These are phyloP conservation scores for Protodeltote pygarga DNA, from an alignment of 2,888 invertebrate genomes.

Conservation along the genomic window DNA sequence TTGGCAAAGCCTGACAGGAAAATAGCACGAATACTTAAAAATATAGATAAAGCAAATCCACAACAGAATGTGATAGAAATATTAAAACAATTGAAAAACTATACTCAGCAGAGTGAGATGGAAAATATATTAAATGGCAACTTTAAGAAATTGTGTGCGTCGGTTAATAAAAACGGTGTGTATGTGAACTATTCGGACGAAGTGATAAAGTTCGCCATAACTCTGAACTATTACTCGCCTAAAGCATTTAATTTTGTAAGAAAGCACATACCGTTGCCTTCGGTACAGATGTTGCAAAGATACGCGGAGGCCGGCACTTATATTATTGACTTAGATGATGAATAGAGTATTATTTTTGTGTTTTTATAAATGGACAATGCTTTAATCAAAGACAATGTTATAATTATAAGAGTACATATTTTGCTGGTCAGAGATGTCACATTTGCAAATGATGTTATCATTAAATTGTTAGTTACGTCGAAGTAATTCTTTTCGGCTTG, in stretches of 20 bases:
- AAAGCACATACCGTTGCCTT: slow-evolving; percentile 5
- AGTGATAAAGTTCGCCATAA: slow-evolving; percentile 5
- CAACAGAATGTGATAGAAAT: background rate
- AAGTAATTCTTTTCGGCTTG: too few relatives aligned
- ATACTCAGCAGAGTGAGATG: slow-evolving; percentile 5
- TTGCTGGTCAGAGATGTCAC: too few relatives aligned
- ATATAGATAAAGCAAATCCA: background rate
- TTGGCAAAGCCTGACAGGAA: too few relatives aligned
- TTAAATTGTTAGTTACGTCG: too few relatives aligned
- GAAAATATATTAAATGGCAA: slow-evolving; percentile 9
- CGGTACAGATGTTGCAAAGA: background rate
- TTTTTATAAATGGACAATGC: too few relatives aligned
- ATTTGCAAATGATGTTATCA: too few relatives aligned
- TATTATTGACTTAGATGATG: slow-evolving; percentile 1
- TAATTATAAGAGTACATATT: too few relatives aligned
- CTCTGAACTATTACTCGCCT: slow-evolving; percentile 1
- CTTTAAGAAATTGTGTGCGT: background rate
- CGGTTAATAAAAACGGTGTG: background rate
- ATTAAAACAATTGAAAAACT: background rate
- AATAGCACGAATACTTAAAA: too few relatives aligned
- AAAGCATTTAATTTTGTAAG: slow-evolving; percentile 2
- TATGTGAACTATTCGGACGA: background rate
- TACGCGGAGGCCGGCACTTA: background rate
- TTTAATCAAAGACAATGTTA: too few relatives aligned
- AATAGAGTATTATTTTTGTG: too few relatives aligned